These are phyloP conservation scores for Melitaea cinxia DNA, from an alignment of 1,140 invertebrate species.

Conservation along the genomic window DNA sequence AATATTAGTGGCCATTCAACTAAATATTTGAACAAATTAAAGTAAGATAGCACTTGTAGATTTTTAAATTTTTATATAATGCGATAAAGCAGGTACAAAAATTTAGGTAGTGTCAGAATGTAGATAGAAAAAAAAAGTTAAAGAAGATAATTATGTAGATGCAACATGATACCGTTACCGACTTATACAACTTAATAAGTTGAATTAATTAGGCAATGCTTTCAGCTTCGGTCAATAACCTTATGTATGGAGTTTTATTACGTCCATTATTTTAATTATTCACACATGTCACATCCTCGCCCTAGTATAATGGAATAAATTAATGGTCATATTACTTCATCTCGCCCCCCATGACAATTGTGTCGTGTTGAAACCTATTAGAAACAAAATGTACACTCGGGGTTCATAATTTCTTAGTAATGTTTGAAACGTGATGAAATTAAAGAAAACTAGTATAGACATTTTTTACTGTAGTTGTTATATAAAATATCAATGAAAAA, in stretches of 20 bases:
- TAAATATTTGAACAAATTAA: no score
- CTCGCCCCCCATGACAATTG: constrained; percentile 12
- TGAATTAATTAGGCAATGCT: constrained; percentile 26
- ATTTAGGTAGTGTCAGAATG: no score
- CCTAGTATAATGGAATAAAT: constrained; percentile 16
- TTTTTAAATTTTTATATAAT: no score
- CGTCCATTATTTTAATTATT: constrained; percentile 40
- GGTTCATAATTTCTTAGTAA: background rate
- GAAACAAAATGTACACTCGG: background rate
- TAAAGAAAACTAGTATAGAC: background rate
- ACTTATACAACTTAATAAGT: background rate
- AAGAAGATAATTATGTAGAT: background rate
- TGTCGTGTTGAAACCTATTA: constrained; percentile 16
- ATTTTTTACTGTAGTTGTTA: background rate
- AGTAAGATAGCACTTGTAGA: no score
- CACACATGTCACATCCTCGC: constrained; percentile 32
- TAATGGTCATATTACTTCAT: constrained; percentile 26
- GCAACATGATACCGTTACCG: background rate
- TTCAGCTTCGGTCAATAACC: constrained; percentile 20
- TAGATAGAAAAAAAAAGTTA: background rate
- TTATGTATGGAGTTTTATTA: constrained; percentile 31
- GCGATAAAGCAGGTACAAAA: no score
- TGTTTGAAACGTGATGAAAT: background rate
- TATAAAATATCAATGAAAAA: background rate
- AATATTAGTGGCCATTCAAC: no score